Base-by-base conservation (phyloP, 1,140 invertebrate species). In the Zeugodacus cucurbitae region DNA sequence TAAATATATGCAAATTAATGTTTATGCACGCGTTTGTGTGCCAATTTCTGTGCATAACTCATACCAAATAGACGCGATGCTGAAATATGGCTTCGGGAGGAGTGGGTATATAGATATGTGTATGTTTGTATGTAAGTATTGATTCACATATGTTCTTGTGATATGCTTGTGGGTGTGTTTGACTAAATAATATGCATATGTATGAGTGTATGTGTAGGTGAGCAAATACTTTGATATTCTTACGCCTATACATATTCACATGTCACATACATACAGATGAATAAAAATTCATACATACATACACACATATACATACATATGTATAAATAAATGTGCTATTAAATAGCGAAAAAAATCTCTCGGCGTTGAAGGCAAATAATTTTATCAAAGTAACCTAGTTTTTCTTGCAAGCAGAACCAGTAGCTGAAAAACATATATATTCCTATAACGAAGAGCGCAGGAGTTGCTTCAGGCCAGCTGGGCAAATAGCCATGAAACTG, bases 361-460 rank as follows among this genome's bases (percentile, higher is more conserved):
- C 3, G 48, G 74, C 44, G 37, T 82, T n/a, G n/a, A 29, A 82
- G n/a, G 22, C 74, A 54, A 82, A 82, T 82, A 44, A 82, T 82
- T 82, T 82, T 54, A 82, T 82, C 74, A 82, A 82, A 82, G 74
- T 48, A 82, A 82, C 74, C 74, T 82, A 82, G 74, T 82, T 82
- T 82, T 54, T 8, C 41, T 26, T 26, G 74, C 37, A 82, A 2
- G 41, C 41, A 82, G 44, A 48, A 48, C n/a, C n/a, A 48, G 44
- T 22, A n/a, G 29, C 1, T 29, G 41, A 14, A 48, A 48, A 54
- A 82, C 48, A 54, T 2, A 44, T 44, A 44, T 44, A 8, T 44
- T 8, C 41, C 7, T 44, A 44, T 62, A 48, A 14, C 22, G 44
- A 7, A 44, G 14, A 22, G 74, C n/a, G 22, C 10, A 82, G 37